Evolutionary conservation across 2,888 invertebrate genomes (phyloP).

Genomic region (Eretmocerus hayati): DNA sequence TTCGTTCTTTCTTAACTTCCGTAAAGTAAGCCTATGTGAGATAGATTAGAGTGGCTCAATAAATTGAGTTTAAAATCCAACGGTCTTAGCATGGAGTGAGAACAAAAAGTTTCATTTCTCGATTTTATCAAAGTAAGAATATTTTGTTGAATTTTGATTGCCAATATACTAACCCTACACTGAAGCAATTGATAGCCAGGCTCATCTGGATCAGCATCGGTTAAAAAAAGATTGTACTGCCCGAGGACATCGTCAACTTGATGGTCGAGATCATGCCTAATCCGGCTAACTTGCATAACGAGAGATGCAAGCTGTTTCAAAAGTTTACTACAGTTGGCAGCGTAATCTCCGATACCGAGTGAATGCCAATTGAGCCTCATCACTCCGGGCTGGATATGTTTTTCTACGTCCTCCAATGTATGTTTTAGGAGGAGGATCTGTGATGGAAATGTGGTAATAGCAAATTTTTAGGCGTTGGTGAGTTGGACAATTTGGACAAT

Average conservation of each 20-base stretch:
- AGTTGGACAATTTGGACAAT: too few species aligned
- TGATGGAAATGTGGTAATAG: too few species aligned
- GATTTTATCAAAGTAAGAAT: too few species aligned
- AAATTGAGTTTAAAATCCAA: too few species aligned
- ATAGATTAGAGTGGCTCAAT: too few species aligned
- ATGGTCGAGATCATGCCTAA: conserved; percentile 34
- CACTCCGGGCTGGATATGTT: conserved; percentile 71
- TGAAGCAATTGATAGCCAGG: conserved; percentile 6
- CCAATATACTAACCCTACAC: conserved; percentile 15
- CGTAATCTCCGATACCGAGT: conserved; percentile 71
- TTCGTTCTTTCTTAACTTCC: conserved; percentile 60
- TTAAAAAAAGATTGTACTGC: conserved; percentile 34
- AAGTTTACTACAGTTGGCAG: conserved; percentile 52
- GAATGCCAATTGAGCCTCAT: conserved; percentile 82
- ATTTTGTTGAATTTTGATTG: too few species aligned
- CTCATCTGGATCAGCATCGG: conserved; percentile 6
- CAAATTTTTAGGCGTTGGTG: too few species aligned
- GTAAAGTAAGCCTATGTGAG: conserved; percentile 7
- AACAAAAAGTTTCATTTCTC: too few species aligned
- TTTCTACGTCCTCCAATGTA: conserved; percentile 64
- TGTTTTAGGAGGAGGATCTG: conserved; percentile 62
- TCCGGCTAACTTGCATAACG: conserved; percentile 61
- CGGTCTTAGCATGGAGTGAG: too few species aligned
- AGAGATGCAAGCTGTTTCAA: conserved; percentile 59
- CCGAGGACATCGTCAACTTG: conserved; percentile 33